Conservation (phyloP, 2,797 vertebrate genomes). For the Poecilia velifera region DNA sequence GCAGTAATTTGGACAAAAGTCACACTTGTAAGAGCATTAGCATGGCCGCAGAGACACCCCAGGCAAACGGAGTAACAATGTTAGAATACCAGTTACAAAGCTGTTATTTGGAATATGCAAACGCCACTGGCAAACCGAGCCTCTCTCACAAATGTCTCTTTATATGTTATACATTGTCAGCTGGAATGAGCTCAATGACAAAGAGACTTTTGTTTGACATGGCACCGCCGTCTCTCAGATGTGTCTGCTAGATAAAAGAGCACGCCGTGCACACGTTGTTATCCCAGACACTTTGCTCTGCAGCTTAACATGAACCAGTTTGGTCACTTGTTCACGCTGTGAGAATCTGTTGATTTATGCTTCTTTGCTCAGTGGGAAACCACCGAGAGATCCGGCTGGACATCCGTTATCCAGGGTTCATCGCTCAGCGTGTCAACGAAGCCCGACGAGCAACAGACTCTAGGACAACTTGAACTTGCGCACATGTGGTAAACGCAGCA, state of each 20-base stretch:
- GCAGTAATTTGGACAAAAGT: conserved; percentile 22
- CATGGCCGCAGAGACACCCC: conserved; percentile 33
- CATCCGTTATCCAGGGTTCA: conserved; percentile 42
- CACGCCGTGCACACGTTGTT: conserved; percentile 26
- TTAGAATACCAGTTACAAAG: conserved; percentile 27
- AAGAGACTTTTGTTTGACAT: conserved; percentile 32
- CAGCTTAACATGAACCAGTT: conserved; percentile 34
- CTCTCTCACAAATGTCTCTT: background rate
- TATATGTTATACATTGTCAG: background rate
- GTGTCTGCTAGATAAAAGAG: conserved; percentile 36
- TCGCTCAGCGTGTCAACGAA: conserved; percentile 35
- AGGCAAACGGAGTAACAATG: conserved; percentile 6
- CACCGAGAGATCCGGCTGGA: conserved; percentile 44
- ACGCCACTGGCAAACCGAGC: background rate
- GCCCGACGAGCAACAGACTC: conserved; percentile 26
- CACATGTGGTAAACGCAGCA: background rate
- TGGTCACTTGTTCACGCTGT: conserved; percentile 24
- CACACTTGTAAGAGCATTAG: conserved; percentile 36
- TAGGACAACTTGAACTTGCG: background rate
- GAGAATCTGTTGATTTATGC: conserved; percentile 57
- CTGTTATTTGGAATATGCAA: conserved; percentile 20
- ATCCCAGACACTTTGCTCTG: conserved; percentile 21
- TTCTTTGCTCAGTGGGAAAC: conserved; percentile 30
- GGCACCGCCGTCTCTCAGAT: conserved; percentile 14
- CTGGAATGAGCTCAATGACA: conserved; percentile 2